A percentile compares a stretch with the other conserved stretches of the same genome.
phyloP scores from a whole-genome alignment of 2,797 vertebrate genomes.

The Lutjanus campechanus region DNA sequence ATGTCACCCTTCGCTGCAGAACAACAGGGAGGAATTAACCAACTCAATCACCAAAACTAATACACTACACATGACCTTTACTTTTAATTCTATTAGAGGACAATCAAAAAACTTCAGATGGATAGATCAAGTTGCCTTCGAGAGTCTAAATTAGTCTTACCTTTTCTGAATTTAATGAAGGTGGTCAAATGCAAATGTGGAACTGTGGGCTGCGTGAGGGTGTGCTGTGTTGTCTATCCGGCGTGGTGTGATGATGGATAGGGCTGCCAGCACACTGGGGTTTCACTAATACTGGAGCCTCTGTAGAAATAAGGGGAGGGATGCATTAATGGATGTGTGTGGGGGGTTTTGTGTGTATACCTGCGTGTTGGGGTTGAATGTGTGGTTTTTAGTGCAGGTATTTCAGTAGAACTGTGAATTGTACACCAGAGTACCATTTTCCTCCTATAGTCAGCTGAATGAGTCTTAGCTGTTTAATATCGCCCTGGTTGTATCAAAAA shows the following conservation, averaged over 20 bases:
- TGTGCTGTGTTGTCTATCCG: slow-evolving; percentile 69
- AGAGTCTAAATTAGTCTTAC: slow-evolving; percentile 77
- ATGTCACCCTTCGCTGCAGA: slow-evolving; percentile 36
- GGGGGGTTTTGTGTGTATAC: slow-evolving; percentile 1
- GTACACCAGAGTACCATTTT: not conserved
- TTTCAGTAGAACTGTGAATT: slow-evolving; percentile 4
- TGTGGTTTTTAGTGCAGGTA: slow-evolving; percentile 34
- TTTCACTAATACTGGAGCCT: slow-evolving; percentile 74
- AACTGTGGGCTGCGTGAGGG: slow-evolving; percentile 66
- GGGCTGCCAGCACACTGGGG: slow-evolving; percentile 74
- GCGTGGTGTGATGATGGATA: slow-evolving; percentile 77
- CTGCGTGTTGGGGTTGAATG: slow-evolving; percentile 15
- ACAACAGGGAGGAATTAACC: slow-evolving; percentile 54
- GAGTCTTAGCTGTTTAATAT: slow-evolving; percentile 39
- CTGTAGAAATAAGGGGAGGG: slow-evolving; percentile 65
- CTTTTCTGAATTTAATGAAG: slow-evolving; percentile 79
- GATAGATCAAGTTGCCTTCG: slow-evolving; percentile 68
- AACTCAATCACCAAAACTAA: slow-evolving; percentile 68
- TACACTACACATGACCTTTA: slow-evolving; percentile 70
- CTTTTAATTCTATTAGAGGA: slow-evolving; percentile 76
- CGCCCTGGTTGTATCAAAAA: slow-evolving; percentile 26
- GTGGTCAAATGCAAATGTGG: slow-evolving; percentile 78
- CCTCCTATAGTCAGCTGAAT: slow-evolving; percentile 2
- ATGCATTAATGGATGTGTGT: slow-evolving; percentile 56
- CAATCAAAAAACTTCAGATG: slow-evolving; percentile 69